Evolutionary conservation across 1,140 invertebrate species (phyloP), one percentile per base, ranked within the genome.

Genomic region (Philotrypesis tridentata): DNA sequence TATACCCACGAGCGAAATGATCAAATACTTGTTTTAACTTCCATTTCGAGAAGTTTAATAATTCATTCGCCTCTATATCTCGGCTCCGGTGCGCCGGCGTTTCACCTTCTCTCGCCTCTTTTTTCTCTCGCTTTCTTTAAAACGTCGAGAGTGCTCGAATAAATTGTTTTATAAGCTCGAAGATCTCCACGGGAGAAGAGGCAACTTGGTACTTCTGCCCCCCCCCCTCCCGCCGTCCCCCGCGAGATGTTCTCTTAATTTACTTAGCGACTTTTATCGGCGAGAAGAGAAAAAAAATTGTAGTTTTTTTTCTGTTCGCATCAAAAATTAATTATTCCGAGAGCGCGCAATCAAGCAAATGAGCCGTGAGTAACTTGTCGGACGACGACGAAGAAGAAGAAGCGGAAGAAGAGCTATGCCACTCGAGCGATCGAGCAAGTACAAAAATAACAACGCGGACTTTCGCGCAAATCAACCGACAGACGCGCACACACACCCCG

Each of bases 21-120:
- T 80, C 79, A 80, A 80, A 80, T 74, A 40, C 65, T 71, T 70
- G 31, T 33, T 76, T 71, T 61, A 75, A 75, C 63, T 75, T 76
- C 73, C 43, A 82, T 76, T 70, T 33, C 17, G 21, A 37, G 17
- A 61, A 61, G 23, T 82, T 76, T 82, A 70, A 82, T 76, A 82
- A 82, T 82, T 82, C 73, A 82, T 74, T 60, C 71, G 8, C 8
- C 71, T 31, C 37, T 40, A 17, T 68, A 17, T 33, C 68, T 33
- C 14, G 3, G 25, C 68, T 8, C 70, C 21, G n/a, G 67, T 29
- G 6, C 0, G 68, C 11, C 31, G n/a, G 9, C 9, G 9, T 37
- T 55, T 4, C 37, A n/a, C n/a, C n/a, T n/a, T n/a, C n/a, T n/a
- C n/a, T n/a, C 2, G 33, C 1, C 0, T n/a, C 25, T 37, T 55